These are phyloP conservation scores for Lepidurus apus DNA, from an alignment of 1,140 invertebrate genomes.

Conservation along the genomic window DNA sequence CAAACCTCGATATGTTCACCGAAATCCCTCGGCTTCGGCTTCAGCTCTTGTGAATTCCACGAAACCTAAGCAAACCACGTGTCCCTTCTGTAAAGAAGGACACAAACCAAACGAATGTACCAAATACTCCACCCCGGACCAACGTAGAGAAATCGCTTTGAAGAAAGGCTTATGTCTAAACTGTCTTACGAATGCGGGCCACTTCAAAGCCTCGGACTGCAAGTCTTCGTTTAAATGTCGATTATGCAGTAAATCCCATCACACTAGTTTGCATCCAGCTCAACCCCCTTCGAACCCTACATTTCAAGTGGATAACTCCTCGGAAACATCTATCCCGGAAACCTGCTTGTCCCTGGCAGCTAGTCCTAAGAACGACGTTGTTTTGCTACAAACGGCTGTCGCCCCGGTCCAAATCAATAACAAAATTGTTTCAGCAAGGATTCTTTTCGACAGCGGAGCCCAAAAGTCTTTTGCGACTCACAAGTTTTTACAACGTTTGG, in stretches of 20 bases:
- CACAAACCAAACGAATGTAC: no score
- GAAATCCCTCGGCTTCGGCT: no score
- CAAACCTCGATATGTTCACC: no score
- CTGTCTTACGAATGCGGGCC: conserved; percentile 9
- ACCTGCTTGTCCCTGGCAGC: background rate
- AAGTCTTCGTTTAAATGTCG: conserved; percentile 16
- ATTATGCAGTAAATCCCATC: background rate
- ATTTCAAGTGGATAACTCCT: background rate
- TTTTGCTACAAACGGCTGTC: conserved; percentile 27
- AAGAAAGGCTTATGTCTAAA: conserved; percentile 25
- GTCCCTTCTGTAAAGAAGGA: no score
- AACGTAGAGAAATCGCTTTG: conserved; percentile 17
- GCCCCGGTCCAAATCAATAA: background rate
- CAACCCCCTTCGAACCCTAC: background rate
- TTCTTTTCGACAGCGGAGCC: conserved; percentile 29
- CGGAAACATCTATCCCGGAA: background rate
- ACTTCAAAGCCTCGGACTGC: conserved; percentile 24
- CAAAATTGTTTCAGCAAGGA: background rate
- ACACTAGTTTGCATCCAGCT: conserved; percentile 28
- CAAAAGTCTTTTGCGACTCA: conserved; percentile 22
- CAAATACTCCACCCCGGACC: conserved; percentile 12
- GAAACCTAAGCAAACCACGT: no score
- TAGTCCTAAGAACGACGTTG: background rate
- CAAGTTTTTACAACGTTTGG: background rate
- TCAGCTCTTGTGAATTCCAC: no score